These are phyloP conservation scores for Leptura quadrifasciata DNA, from an alignment of 2,888 invertebrate genomes.

Conservation along the genomic window DNA sequence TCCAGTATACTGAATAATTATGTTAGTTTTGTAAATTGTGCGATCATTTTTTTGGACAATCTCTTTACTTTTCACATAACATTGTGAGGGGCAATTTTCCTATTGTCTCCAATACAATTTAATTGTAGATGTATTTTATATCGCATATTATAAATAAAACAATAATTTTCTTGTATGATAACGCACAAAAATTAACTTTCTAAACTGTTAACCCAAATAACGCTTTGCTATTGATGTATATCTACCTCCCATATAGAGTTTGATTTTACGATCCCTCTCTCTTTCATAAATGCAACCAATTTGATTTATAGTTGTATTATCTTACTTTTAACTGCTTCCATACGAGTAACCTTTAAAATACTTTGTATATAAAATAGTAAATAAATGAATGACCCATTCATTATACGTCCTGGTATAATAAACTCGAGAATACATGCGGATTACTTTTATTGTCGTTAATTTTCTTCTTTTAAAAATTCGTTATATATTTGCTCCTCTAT, in stretches of 20 bases:
- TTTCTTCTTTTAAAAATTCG: background rate
- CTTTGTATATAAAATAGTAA: conserved; percentile 31
- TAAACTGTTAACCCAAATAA: conserved; percentile 35
- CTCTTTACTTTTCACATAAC: no score
- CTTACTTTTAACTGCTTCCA: conserved; percentile 28
- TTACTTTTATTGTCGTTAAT: background rate
- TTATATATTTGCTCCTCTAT: background rate
- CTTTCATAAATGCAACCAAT: conserved; percentile 37
- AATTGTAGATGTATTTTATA: background rate
- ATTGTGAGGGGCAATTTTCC: no score
- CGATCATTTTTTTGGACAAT: no score
- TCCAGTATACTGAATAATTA: no score
- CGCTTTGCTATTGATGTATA: conserved; percentile 35
- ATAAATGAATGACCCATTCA: conserved; percentile 30
- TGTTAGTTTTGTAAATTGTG: no score
- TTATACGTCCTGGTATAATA: conserved; percentile 11
- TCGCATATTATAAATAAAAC: background rate
- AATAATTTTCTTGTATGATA: background rate
- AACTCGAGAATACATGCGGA: background rate
- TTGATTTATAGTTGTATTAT: conserved; percentile 43
- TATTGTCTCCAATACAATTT: no score
- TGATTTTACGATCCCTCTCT: conserved; percentile 41
- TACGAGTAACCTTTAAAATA: conserved; percentile 27
- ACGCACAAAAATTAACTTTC: conserved; percentile 33
- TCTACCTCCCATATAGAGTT: conserved; percentile 38